Evolutionary conservation across 2,113 vertebrate species (phyloP), one percentile per base, ranked within the genome.

Genomic region (Heterocephalus glaber): DNA sequence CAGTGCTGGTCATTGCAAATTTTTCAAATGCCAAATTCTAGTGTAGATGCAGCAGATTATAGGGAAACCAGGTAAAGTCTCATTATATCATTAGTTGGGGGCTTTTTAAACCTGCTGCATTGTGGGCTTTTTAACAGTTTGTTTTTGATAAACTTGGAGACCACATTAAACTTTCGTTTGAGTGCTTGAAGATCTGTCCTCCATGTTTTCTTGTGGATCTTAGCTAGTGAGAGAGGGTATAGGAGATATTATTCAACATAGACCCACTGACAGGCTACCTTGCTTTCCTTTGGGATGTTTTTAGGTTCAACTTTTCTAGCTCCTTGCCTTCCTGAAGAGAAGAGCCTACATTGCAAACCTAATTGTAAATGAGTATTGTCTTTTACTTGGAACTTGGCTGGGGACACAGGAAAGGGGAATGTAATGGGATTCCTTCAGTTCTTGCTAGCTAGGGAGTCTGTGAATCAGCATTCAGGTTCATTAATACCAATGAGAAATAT

Each of bases 401-500:
- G n/a, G 28, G 33, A 58, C 41, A 35, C 13, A 13, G 82, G n/a
- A 89, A 94, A 74, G 13, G 12, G 74, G 9, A 33, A 70, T 41
- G 2, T 81, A 47, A 33, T 4, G 38, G 44, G 13, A 58, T 80
- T 92, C 91, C 26, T 77, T 74, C 52, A 74, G 35, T 35, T 96
- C 16, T 89, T 7, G 47, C 28, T 44, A 63, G 26, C 10, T 88
- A 90, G 33, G 56, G 17, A 63, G 11, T 86, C 70, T 17, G 3
- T 74, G 61, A 95, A 63, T 65, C 60, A 86, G n/a, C 56, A 91
- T 49, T 86, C 44, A 77, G 68, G 56, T 76, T 96, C 94, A 90
- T 96, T 96, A 96, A 97, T 96, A 95, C 74, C 61, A 82, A 61
- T 92, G 94, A 89, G 74, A 96, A 92, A 61, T 94, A 95, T 14